Evolutionary conservation across 2,888 invertebrate genomes (phyloP).

Genomic region (Dryococelus australis): DNA sequence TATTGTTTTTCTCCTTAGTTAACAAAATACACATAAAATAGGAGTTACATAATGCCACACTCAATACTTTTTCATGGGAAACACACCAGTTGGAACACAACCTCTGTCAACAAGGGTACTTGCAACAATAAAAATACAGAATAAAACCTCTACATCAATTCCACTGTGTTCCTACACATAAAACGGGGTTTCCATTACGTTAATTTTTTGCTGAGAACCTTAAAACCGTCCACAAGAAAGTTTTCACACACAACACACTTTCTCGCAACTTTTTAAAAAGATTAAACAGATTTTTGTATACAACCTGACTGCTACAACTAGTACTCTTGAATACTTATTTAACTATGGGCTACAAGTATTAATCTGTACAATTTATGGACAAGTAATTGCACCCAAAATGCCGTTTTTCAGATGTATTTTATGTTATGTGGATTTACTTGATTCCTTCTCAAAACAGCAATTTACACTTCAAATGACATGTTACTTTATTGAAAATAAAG

Average conservation of each 20-base stretch:
- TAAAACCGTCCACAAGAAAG: background rate
- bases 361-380: background rate
- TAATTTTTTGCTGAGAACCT: background rate
- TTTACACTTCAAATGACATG: background rate
- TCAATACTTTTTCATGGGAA: background rate
- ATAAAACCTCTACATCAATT: background rate
- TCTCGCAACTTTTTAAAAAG: background rate
- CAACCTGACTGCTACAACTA: background rate
- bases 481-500: background rate
- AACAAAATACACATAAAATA: slow-evolving; percentile 6
- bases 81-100: slow-evolving; percentile 16
- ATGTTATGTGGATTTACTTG: background rate
- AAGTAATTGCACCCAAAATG: slow-evolving; percentile 1
- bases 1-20: background rate
- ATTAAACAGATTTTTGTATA: background rate
- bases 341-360: background rate
- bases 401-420: background rate
- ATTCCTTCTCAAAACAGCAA: background rate
- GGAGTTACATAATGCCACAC: background rate
- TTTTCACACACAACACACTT: background rate
- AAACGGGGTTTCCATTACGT: background rate
- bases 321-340: background rate
- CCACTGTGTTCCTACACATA: slow-evolving; percentile 9
- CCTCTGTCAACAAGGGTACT: slow-evolving; percentile 7
- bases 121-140: background rate